phyloP scores from a whole-genome alignment of 2,113 vertebrate genomes.

The Cyprinus carpio region DNA sequence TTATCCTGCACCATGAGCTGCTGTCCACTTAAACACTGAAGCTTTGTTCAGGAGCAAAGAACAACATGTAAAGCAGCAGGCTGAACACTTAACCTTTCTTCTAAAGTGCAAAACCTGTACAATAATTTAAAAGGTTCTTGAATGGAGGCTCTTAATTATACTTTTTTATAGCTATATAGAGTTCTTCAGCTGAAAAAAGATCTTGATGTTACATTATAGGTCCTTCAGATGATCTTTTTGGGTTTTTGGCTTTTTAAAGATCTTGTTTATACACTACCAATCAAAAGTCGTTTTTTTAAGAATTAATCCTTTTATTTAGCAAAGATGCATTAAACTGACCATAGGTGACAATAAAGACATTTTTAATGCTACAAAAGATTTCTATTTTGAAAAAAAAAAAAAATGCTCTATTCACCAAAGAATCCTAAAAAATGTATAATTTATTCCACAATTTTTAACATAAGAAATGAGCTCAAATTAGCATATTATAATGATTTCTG shows the following conservation, averaged over 20 bases:
- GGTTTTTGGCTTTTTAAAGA: no score
- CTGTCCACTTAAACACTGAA: conserved; percentile 22
- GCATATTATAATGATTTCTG: not conserved
- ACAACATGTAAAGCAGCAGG: not conserved
- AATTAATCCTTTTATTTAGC: not conserved
- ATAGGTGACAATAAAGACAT: no score
- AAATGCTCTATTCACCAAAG: no score
- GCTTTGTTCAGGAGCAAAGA: conserved; percentile 13
- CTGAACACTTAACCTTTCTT: conserved; percentile 12
- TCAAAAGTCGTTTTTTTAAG: not conserved
- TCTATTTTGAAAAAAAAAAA: no score
- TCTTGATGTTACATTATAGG: not conserved
- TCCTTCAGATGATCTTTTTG: no score
- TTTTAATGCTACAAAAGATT: no score
- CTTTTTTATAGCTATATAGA: not conserved
- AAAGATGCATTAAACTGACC: no score
- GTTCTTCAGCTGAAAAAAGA: not conserved
- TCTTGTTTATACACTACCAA: no score
- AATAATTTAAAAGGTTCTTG: not conserved
- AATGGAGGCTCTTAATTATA: not conserved
- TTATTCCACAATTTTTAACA: no score
- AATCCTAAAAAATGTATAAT: no score
- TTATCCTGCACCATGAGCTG: conserved; percentile 34
- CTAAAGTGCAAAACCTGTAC: not conserved
- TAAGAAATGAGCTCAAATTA: no score